phyloP scores from a whole-genome alignment of 2,797 vertebrate genomes.

The Poeciliopsis turneri region DNA sequence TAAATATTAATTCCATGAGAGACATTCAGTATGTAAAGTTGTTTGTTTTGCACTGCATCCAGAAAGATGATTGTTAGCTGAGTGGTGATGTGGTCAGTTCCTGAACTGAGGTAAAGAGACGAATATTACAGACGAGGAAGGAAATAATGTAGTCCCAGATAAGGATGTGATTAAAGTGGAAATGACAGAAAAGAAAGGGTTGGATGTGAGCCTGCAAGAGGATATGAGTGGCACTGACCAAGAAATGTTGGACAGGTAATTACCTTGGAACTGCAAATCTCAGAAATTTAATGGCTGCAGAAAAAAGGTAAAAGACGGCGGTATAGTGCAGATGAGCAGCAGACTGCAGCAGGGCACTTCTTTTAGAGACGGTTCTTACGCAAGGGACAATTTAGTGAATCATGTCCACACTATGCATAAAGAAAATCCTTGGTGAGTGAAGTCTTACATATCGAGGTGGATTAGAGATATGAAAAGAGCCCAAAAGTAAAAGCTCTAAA shows the following conservation, averaged over 20 bases:
- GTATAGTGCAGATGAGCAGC: conserved; percentile 47
- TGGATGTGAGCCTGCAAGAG: conserved; percentile 5
- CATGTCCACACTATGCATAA: background rate
- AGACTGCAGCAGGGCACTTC: conserved; percentile 21
- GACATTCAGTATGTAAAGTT: background rate
- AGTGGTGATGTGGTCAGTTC: conserved; percentile 9
- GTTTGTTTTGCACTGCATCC: background rate
- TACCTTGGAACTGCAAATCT: conserved; percentile 30
- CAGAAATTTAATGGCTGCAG: conserved; percentile 20
- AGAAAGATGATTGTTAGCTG: conserved; percentile 1
- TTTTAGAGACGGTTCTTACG: conserved; percentile 17
- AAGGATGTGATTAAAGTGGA: conserved; percentile 24
- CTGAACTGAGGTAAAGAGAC: background rate
- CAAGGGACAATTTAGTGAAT: conserved; percentile 3
- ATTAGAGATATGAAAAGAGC: conserved; percentile 1
- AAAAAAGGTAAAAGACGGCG: conserved; percentile 19
- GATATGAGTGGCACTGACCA: conserved; percentile 7
- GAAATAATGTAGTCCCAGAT: background rate
- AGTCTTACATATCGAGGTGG: background rate
- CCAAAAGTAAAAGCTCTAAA: background rate
- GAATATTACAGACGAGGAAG: conserved; percentile 11
- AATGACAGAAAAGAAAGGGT: background rate
- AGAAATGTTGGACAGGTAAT: conserved; percentile 57
- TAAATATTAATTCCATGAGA: background rate
- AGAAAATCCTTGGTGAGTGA: background rate